These are phyloP conservation scores for Liasis olivaceus DNA, from an alignment of 2,797 vertebrate genomes.

Conservation along the genomic window DNA sequence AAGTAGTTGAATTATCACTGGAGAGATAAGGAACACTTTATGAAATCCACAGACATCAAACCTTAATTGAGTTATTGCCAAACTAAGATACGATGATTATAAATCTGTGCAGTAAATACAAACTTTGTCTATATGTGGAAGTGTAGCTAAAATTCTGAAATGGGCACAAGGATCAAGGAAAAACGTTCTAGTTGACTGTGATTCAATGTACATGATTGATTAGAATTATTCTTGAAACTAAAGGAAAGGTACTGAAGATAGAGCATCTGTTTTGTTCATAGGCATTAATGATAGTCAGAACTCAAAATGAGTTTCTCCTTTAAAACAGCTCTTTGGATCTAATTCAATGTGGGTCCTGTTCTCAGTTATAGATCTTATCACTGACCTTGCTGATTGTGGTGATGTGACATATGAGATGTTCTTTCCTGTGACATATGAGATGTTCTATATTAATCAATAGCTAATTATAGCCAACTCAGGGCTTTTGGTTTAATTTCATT, in stretches of 20 bases:
- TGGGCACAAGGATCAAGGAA: background rate
- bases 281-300: background rate
- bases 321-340: background rate
- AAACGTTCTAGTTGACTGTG: background rate
- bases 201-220: background rate
- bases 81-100: background rate
- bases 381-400: background rate
- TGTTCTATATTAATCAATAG: background rate
- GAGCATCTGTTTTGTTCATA: background rate
- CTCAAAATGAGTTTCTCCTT: background rate
- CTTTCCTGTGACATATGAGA: background rate
- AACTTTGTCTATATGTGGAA: background rate
- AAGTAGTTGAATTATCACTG: background rate
- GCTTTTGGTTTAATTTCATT: background rate
- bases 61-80: background rate
- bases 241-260: background rate
- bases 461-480: background rate
- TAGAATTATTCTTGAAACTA: background rate
- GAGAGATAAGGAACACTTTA: background rate
- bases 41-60: background rate
- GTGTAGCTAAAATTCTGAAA: background rate
- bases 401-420: background rate
- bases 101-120: background rate
- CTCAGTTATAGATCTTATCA: background rate
- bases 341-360: background rate